Conservation (phyloP, 37 sponge, comb jelly and placozoan species). For the Halichondria panicea region DNA sequence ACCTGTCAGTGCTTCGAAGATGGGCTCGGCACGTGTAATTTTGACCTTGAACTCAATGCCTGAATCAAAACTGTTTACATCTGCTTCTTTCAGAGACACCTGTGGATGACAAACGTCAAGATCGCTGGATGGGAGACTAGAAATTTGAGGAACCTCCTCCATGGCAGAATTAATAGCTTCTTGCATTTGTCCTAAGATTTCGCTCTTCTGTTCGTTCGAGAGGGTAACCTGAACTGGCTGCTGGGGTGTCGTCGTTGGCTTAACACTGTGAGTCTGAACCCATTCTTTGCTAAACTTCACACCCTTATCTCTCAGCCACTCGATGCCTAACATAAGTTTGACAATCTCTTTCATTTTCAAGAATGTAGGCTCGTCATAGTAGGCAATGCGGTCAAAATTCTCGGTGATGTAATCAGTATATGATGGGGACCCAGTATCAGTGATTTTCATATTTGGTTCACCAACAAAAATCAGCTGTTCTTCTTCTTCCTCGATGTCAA, state of each 20-base stretch:
- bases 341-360: conserved; percentile 27
- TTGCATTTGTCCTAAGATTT: no score
- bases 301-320: conserved; percentile 28
- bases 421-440: not conserved
- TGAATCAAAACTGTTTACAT: no score
- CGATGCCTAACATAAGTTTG: conserved; percentile 21
- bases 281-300: conserved; percentile 19
- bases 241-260: not conserved
- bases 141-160: no score
- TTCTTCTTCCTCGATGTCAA: not conserved
- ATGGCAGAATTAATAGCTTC: no score
- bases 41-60: no score
- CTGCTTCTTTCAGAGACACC: no score
- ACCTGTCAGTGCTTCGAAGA: no score
- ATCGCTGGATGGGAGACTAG: no score
- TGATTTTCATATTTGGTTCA: conserved; percentile 41
- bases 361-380: conserved; percentile 52
- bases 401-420: conserved; percentile 33
- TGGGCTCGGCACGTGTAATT: no score
- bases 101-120: no score
- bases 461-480: conserved; percentile 14
- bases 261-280: conserved; percentile 21
- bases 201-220: no score
- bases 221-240: not conserved
- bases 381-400: conserved; percentile 25